A percentile compares a stretch with the other conserved stretches of the same genome.
Evolutionary conservation across 2,113 vertebrate species (phyloP).

Genomic region (Phoxinus phoxinus): DNA sequence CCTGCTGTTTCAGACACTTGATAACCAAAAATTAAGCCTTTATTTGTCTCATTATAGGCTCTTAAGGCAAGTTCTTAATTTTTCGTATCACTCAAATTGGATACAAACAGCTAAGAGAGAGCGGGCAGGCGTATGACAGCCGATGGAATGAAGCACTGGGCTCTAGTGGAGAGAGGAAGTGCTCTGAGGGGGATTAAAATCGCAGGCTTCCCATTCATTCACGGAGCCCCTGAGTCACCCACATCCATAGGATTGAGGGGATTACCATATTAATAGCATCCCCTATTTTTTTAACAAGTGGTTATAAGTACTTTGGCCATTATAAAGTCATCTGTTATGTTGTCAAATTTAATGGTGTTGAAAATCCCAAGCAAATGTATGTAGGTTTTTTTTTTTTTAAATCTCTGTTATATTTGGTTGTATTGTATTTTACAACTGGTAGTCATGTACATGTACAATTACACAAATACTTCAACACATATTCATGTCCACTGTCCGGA

Average conservation of each 20-base stretch:
- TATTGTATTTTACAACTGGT: neutral
- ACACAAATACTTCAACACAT: too few species aligned
- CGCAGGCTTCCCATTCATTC: constrained; percentile 8
- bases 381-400: too few species aligned
- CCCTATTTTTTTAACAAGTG: constrained; percentile 5
- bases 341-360: neutral
- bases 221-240: neutral
- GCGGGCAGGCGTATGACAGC: neutral
- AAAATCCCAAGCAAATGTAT: neutral
- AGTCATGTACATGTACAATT: too few species aligned
- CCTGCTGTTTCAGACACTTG: neutral
- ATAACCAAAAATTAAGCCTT: neutral
- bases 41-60: neutral
- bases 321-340: neutral
- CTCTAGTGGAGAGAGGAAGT: constrained; percentile 2
- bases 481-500: too few species aligned
- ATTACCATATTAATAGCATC: constrained; percentile 1
- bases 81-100: neutral
- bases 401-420: neutral
- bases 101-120: neutral
- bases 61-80: constrained; percentile 10
- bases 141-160: neutral
- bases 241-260: neutral
- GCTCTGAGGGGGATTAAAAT: constrained; percentile 18
- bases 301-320: neutral